A percentile compares a stretch with the other conserved stretches of the same genome.
phyloP scores from a whole-genome alignment of 1,140 invertebrate genomes.

The Cylas formicarius region DNA sequence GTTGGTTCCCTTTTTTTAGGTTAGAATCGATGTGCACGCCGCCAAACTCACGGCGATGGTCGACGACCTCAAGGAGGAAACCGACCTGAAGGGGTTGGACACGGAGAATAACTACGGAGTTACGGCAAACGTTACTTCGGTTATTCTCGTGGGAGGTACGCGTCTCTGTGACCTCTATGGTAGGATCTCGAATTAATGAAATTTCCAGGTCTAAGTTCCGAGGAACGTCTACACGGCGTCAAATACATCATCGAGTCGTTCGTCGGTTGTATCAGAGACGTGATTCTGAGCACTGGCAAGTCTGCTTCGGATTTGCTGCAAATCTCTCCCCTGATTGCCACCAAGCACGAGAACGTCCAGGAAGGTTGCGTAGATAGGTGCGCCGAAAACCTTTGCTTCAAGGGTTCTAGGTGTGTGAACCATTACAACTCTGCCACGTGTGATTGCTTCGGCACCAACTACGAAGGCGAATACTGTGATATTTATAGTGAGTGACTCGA shows the following conservation, averaged over 20 bases:
- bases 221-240: slow-evolving; percentile 76
- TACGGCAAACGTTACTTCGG: slow-evolving; percentile 72
- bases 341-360: slow-evolving; percentile 78
- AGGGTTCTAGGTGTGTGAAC: slow-evolving; percentile 78
- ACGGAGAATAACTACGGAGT: slow-evolving; percentile 77
- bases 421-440: slow-evolving; percentile 80
- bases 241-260: slow-evolving; percentile 89
- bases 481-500: slow-evolving; percentile 70
- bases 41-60: slow-evolving; percentile 74
- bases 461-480: slow-evolving; percentile 85
- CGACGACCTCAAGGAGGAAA: slow-evolving; percentile 72
- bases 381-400: slow-evolving; percentile 73
- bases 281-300: slow-evolving; percentile 74
- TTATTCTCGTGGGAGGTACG: slow-evolving; percentile 79
- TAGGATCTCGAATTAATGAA: neutral
- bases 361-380: slow-evolving; percentile 79
- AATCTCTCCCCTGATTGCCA: slow-evolving; percentile 71
- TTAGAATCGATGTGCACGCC: slow-evolving; percentile 75
- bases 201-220: slow-evolving; percentile 68
- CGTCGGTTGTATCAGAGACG: slow-evolving; percentile 82
- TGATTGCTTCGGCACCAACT: slow-evolving; percentile 85
- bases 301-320: slow-evolving; percentile 71
- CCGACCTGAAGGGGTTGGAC: slow-evolving; percentile 69
- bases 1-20: slow-evolving; percentile 40
- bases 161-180: neutral